Percentiles rank a stretch among this genome's conserved stretches.
Conservation (phyloP, 2,888 invertebrate genomes). For the Ashinkailepas kermadecensis region DNA sequence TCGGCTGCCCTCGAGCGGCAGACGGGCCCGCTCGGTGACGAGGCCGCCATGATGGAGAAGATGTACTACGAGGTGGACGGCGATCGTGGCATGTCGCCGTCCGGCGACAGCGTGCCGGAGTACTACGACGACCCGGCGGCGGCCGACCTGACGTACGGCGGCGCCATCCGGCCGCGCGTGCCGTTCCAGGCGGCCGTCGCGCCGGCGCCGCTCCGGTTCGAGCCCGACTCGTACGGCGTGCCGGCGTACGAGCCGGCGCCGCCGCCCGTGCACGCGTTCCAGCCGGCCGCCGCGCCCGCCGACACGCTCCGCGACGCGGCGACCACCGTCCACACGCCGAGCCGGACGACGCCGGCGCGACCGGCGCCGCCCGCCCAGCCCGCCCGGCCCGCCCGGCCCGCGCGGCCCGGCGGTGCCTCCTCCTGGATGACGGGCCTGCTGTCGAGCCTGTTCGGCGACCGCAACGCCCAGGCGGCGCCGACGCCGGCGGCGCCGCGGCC, state of each 20-base stretch:
- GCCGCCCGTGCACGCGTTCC: constrained; percentile 2
- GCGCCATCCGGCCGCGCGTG: background rate
- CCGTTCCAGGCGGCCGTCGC: background rate
- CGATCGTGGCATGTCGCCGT: background rate
- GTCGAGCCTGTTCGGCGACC: constrained; percentile 10
- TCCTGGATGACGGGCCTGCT: constrained; percentile 17
- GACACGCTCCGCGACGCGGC: background rate
- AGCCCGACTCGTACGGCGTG: background rate
- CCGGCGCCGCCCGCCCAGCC: background rate
- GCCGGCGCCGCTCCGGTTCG: background rate
- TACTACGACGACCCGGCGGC: background rate
- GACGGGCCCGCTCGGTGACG: background rate
- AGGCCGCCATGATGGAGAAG: background rate
- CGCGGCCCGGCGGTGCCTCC: background rate
- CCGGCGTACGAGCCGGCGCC: constrained; percentile 15
- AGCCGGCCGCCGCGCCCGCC: background rate
- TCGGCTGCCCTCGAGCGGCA: background rate
- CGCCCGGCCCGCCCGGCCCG: background rate
- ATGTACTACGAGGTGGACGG: constrained; percentile 2
- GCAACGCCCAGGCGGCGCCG: background rate
- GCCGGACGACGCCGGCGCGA: background rate
- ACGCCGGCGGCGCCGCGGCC: background rate
- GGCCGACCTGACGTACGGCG: background rate
- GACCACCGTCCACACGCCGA: background rate
- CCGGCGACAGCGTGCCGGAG: background rate